Evolutionary conservation across 2,888 invertebrate genomes (phyloP), one percentile per base, ranked within the genome.

Genomic region (Lasioglossum malachurum): DNA sequence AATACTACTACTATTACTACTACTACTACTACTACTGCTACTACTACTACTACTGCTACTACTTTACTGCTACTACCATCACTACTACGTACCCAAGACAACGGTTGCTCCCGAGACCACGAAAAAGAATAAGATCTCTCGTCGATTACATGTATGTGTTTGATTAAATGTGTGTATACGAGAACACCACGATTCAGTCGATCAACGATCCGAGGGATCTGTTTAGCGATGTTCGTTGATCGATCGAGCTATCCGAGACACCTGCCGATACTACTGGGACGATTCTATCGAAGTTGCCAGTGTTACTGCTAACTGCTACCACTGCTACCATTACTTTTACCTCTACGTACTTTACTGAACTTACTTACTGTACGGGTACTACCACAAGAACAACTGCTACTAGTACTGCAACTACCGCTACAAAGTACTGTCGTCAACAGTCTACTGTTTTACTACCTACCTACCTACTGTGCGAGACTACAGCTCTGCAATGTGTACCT

Each of bases 401-500:
- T 60, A 60, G 14, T 60, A 60, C 60, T 14, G 14, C 53, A n/a
- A 53, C 60, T 60, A 60, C 60, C 14, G n/a, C 27, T 60, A 60
- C 60, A 27, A 27, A 60, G 53, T n/a, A 53, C 53, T 53, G 53
- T 53, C 60, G 14, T 27, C 31, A 64, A 64, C 64, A 64, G 86
- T 91, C 91, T 87, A 91, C 90, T 90, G 87, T 88, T 82, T 80
- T 88, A 86, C 82, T 82, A 77, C 81, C 91, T 88, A 91, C 91
- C 69, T 80, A 84, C 91, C 69, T 87, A 91, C 89, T 90, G 80
- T 88, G 87, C 89, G 91, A 91, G 89, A 91, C 90, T 88, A 90
- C 89, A 89, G 92, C 91, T 93, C 93, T 94, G 94, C 93, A 94
- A 94, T 94, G 93, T 93, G 67, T 93, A 94, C 92, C 94, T 93